A percentile compares a stretch with the other conserved stretches of the same genome.
Evolutionary conservation across 53 echinoderm and acorn worm genomes (phyloP).

Genomic region (Holothuria leucospilota): DNA sequence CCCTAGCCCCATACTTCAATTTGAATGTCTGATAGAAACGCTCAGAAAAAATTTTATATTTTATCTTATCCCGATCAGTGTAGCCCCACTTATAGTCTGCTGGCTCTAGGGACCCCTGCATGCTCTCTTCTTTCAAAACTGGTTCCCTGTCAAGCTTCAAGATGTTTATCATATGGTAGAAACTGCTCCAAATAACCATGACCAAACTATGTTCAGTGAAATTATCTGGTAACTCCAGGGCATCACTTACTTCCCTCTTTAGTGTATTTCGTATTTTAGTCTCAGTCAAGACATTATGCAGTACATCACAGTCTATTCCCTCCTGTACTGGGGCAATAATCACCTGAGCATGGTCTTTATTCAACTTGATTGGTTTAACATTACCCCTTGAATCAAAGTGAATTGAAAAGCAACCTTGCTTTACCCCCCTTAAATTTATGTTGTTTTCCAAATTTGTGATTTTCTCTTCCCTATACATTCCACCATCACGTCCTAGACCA

Average conservation of each 20-base stretch:
- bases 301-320: neutral
- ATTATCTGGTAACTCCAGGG: neutral
- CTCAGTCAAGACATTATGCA: neutral
- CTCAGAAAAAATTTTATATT: slow-evolving; percentile 39
- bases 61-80: neutral
- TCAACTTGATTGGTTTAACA: neutral
- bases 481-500: neutral
- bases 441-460: neutral
- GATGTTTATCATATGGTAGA: neutral
- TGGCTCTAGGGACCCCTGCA: neutral
- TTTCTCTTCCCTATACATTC: neutral
- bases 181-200: neutral
- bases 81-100: slow-evolving; percentile 54
- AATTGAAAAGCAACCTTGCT: neutral
- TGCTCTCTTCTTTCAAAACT: no score
- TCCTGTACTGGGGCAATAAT: neutral
- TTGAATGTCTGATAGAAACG: slow-evolving; percentile 56
- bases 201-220: neutral
- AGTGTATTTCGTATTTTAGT: neutral
- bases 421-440: neutral
- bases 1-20: slow-evolving; percentile 29
- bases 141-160: neutral
- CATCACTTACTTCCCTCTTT: neutral
- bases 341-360: neutral
- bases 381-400: neutral